Conservation (phyloP, 2,888 invertebrate species). For the Dorcus parallelipipedus region DNA sequence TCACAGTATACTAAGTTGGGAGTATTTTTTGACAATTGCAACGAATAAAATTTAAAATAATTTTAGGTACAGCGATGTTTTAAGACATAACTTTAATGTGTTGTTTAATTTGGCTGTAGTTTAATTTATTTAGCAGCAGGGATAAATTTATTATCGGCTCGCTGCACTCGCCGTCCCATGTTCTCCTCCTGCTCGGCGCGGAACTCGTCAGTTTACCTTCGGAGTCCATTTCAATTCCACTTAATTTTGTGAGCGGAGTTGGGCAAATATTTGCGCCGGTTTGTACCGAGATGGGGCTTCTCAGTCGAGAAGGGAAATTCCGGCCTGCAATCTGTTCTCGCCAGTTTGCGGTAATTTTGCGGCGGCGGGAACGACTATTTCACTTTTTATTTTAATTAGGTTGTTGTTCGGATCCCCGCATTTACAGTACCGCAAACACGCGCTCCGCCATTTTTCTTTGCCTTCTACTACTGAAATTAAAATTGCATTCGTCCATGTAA, state of each 20-base stretch:
- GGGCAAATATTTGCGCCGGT: constrained; percentile 50
- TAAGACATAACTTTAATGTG: too few species aligned
- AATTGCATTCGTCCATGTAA: too few species aligned
- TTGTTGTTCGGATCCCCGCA: constrained; percentile 11
- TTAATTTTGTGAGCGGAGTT: constrained; percentile 52
- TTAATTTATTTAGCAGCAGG: too few species aligned
- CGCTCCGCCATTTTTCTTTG: background rate
- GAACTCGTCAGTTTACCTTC: constrained; percentile 44
- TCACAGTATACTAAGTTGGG: too few species aligned
- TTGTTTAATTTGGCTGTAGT: too few species aligned
- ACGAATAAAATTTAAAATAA: too few species aligned
- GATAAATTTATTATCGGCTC: background rate
- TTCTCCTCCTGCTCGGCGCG: constrained; percentile 6
- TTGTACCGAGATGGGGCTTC: constrained; percentile 40
- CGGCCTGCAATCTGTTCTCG: constrained; percentile 31
- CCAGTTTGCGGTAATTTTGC: constrained; percentile 23
- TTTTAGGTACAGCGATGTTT: too few species aligned
- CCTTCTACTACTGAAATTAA: too few species aligned
- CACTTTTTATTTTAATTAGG: constrained; percentile 34
- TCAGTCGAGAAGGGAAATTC: constrained; percentile 18
- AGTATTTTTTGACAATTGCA: too few species aligned
- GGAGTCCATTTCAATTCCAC: constrained; percentile 53
- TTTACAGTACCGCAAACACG: constrained; percentile 1
- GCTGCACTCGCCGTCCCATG: constrained; percentile 9
- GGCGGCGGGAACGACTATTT: constrained; percentile 24